phyloP scores from a whole-genome alignment of 2,113 vertebrate species.

The Mus spicilegus region DNA sequence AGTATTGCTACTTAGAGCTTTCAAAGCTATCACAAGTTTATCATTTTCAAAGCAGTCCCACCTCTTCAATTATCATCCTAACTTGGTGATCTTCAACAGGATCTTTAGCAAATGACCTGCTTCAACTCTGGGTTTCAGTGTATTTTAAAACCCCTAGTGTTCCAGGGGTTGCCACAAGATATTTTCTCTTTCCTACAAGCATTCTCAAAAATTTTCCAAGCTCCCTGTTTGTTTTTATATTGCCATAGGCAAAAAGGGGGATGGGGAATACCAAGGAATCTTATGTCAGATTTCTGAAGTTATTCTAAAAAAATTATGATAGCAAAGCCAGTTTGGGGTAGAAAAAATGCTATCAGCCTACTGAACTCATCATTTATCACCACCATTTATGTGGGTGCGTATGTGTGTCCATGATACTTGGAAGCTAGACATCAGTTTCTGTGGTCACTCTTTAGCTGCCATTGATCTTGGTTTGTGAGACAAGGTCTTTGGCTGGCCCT shows the following conservation, averaged over 20 bases:
- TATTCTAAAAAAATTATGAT: slow-evolving; percentile 33
- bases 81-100: background rate
- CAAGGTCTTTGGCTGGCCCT: background rate
- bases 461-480: background rate
- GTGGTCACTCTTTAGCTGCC: too few species aligned
- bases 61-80: background rate
- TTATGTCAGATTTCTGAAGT: slow-evolving; percentile 1
- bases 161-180: background rate
- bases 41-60: background rate
- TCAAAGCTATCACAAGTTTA: background rate
- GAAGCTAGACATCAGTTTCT: background rate
- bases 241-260: background rate
- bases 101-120: background rate
- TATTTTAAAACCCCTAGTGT: background rate
- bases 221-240: slow-evolving; percentile 6
- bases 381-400: background rate
- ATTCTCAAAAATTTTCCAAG: background rate
- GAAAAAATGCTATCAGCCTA: slow-evolving; percentile 25
- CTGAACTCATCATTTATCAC: slow-evolving; percentile 32
- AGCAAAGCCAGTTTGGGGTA: background rate
- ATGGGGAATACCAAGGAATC: background rate
- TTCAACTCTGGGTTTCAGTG: background rate
- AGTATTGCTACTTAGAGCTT: background rate
- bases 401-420: background rate
- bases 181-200: background rate